Evolutionary conservation across 2,113 vertebrate species (phyloP).

Genomic region (Raja brachyura): DNA sequence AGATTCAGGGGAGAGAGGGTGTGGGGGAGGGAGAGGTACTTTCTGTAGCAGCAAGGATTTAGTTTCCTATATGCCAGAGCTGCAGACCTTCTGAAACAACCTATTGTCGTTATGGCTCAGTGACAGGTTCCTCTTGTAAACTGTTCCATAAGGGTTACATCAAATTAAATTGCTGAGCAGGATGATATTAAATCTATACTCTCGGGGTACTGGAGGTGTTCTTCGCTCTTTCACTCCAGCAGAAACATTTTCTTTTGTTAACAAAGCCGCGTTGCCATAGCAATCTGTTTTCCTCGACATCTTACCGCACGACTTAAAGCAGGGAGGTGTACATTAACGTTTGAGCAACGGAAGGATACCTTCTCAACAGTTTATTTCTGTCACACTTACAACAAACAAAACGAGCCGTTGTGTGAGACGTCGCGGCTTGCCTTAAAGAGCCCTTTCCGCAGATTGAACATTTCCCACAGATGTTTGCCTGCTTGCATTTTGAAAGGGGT

Average conservation of each 20-base stretch:
- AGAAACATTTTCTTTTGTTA: not conserved
- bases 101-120: not conserved
- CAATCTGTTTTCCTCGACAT: not conserved
- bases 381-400: not conserved
- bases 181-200: conserved; percentile 15
- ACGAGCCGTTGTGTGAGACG: not conserved
- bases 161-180: not conserved
- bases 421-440: not conserved
- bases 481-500: not conserved
- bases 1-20: not conserved
- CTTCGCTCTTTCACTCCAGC: not conserved
- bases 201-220: not conserved
- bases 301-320: not conserved
- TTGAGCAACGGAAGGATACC: not conserved
- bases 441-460: not conserved
- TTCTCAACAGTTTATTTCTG: not conserved
- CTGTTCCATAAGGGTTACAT: conserved; percentile 25
- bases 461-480: not conserved
- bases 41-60: not conserved
- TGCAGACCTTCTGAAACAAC: conserved; percentile 9
- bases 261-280: not conserved
- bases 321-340: not conserved
- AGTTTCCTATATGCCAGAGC: not conserved
- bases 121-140: conserved; percentile 23
- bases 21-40: not conserved